phyloP scores from a whole-genome alignment of 2,888 invertebrate species.

The Oscheius onirici region DNA sequence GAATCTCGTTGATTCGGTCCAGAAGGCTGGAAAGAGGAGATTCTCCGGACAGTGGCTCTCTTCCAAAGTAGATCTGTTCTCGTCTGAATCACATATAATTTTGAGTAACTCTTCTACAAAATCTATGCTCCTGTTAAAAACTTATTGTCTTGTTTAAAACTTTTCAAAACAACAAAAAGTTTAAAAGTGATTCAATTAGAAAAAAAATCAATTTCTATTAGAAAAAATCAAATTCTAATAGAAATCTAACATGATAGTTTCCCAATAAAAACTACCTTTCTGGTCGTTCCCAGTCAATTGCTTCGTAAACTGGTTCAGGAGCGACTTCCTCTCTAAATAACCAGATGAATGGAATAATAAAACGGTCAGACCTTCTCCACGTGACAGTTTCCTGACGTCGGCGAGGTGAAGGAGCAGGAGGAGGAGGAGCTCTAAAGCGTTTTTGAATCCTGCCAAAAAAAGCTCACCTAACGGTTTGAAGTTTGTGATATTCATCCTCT shows the following conservation, averaged over 20 bases:
- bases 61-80: constrained; percentile 23
- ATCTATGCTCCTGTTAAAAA: no score
- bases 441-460: not conserved
- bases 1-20: constrained; percentile 18
- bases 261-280: not conserved
- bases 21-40: constrained; percentile 6
- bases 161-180: no score
- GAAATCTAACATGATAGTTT: no score
- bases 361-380: not conserved
- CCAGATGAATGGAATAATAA: not conserved
- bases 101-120: not conserved
- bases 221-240: no score
- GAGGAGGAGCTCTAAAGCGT: not conserved
- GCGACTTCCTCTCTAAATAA: not conserved
- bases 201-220: no score
- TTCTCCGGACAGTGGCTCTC: not conserved
- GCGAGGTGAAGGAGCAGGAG: not conserved
- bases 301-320: constrained; percentile 1
- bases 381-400: constrained; percentile 6
- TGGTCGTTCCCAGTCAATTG: constrained; percentile 3
- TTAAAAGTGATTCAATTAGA: no score
- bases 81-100: not conserved
- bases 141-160: no score
- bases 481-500: constrained; percentile 19
- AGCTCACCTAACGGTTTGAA: not conserved